Conservation (phyloP, 2,888 invertebrate species). For the Abrostola triplasia region DNA sequence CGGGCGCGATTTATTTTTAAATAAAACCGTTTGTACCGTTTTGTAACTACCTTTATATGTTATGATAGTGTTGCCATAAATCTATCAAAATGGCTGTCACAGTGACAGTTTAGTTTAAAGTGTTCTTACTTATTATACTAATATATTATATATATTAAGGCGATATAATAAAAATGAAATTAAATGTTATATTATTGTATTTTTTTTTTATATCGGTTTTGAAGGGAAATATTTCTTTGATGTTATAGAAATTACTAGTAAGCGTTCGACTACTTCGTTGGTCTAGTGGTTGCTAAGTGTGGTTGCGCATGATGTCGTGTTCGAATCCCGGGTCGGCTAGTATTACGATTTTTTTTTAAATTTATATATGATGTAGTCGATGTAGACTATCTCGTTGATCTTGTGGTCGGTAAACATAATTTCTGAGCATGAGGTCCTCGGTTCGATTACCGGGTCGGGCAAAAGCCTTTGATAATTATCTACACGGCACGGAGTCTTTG, state of each 20-base stretch:
- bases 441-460: no score
- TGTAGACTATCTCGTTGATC: no score
- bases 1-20: conserved; percentile 74
- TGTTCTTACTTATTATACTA: conserved; percentile 8
- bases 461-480: no score
- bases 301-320: not conserved
- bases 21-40: conserved; percentile 68
- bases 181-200: conserved; percentile 7
- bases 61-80: conserved; percentile 79
- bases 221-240: not conserved
- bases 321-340: no score
- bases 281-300: not conserved
- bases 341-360: no score
- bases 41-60: conserved; percentile 80
- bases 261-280: not conserved
- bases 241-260: not conserved
- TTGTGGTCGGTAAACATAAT: no score
- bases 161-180: conserved; percentile 7
- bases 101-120: conserved; percentile 22
- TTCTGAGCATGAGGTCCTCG: no score
- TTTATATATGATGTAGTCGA: no score
- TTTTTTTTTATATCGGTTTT: not conserved
- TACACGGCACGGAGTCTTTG: no score
- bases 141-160: not conserved
- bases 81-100: conserved; percentile 67